Evolutionary conservation across 2,113 vertebrate species (phyloP).

Genomic region (Mesitornis unicolor): DNA sequence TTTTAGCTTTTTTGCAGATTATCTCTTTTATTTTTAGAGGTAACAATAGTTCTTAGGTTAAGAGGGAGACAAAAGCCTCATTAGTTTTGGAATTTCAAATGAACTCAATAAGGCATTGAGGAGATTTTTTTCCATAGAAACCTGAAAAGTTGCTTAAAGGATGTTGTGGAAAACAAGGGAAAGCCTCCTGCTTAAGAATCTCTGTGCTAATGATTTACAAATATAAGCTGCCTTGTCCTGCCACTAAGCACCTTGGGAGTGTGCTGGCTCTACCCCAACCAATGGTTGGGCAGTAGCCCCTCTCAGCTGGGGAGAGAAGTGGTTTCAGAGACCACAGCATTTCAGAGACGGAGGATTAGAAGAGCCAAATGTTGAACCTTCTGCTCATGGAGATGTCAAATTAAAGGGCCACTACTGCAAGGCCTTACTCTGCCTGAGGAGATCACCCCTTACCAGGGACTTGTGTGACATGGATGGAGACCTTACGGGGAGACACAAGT

Average conservation of each 20-base stretch:
- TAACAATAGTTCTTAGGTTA: background rate
- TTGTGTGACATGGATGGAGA: background rate
- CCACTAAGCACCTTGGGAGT: accelerated
- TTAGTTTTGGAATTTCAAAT: constrained; percentile 25
- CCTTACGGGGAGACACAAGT: background rate
- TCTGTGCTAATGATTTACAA: background rate
- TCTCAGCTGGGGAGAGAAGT: background rate
- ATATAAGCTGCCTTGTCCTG: background rate
- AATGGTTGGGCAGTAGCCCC: background rate
- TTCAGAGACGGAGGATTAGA: background rate
- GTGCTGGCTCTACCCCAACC: background rate
- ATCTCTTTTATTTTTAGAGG: background rate
- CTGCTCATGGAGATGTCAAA: background rate
- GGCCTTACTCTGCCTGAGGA: background rate
- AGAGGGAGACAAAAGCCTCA: constrained; percentile 28
- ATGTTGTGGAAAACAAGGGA: background rate
- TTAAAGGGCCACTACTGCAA: background rate
- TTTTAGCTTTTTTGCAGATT: constrained; percentile 38
- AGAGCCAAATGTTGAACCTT: background rate
- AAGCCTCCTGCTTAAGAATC: background rate
- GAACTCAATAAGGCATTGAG: background rate
- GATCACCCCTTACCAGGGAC: background rate
- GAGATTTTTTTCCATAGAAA: background rate
- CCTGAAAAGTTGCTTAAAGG: background rate
- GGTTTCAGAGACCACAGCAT: background rate